Conservation (phyloP, 2,113 vertebrate species). For the Ceyx melanurus region DNA sequence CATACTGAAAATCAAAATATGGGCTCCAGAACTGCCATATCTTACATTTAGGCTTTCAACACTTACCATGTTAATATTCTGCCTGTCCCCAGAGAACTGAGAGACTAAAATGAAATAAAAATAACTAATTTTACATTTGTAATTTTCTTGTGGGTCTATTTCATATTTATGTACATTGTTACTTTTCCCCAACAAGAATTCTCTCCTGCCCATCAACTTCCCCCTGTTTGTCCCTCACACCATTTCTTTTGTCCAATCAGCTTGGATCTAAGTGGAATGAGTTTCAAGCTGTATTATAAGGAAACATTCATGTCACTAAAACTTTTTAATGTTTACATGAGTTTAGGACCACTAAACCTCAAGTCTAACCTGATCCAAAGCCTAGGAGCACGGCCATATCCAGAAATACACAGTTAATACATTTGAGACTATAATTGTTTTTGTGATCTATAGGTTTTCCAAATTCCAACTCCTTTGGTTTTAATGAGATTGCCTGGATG, state of each 20-base stretch:
- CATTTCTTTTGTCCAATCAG: neutral
- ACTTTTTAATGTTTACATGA: neutral
- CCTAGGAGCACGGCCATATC: neutral
- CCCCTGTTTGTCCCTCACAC: accelerated
- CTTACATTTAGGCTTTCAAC: neutral
- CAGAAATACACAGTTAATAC: accelerated
- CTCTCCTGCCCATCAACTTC: accelerated
- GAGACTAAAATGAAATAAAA: neutral
- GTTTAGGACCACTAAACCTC: neutral
- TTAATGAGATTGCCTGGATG: neutral
- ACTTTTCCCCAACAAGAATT: neutral
- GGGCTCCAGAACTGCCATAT: neutral
- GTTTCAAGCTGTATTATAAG: neutral
- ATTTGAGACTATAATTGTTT: neutral
- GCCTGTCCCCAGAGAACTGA: neutral
- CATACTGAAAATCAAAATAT: neutral
- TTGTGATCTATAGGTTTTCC: neutral
- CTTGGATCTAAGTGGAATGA: neutral
- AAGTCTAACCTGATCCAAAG: neutral
- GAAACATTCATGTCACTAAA: neutral
- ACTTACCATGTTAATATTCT: neutral
- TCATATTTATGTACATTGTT: neutral
- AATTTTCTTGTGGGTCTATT: neutral
- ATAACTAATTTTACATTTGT: neutral
- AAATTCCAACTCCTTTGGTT: neutral